Conservation (phyloP, 2,888 invertebrate genomes). For the Chymomyza amoena region DNA sequence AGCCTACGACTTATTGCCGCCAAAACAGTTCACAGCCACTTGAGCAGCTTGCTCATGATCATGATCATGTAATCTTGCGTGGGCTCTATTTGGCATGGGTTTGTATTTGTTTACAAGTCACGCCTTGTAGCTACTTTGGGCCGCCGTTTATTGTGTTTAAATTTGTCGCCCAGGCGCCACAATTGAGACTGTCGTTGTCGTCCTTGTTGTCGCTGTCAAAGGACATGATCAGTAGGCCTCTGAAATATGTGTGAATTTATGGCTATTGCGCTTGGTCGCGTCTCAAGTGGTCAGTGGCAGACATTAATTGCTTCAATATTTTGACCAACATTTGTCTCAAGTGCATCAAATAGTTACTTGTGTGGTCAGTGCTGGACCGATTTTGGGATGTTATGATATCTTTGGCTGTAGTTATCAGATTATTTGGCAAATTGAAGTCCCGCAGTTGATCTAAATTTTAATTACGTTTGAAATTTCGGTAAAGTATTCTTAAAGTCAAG, state of each 20-base stretch:
- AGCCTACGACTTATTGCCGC: neutral
- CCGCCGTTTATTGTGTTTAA: constrained; percentile 25
- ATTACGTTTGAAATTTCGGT: too few relatives aligned
- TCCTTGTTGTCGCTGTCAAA: constrained; percentile 12
- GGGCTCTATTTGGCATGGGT: constrained; percentile 16
- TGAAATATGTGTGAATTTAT: constrained; percentile 64
- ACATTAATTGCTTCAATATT: constrained; percentile 49
- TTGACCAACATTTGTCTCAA: constrained; percentile 44
- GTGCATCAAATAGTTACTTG: constrained; percentile 20
- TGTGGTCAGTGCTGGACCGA: constrained; percentile 1
- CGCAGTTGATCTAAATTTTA: too few relatives aligned
- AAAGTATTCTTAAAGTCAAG: too few relatives aligned
- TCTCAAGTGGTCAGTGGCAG: constrained; percentile 47
- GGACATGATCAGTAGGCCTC: neutral
- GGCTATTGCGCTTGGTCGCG: neutral
- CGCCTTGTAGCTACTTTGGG: constrained; percentile 38
- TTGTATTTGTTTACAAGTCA: constrained; percentile 67
- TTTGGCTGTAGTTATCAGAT: neutral
- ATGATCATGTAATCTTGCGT: constrained; percentile 51
- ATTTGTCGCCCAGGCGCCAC: constrained; percentile 36
- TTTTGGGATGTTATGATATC: neutral
- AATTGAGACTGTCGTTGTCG: constrained; percentile 56
- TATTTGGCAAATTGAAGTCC: too few relatives aligned
- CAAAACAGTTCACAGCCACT: constrained; percentile 4
- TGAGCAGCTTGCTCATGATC: constrained; percentile 14